Conservation (phyloP, 2,797 vertebrate species). For the Enteromius paludinosus region DNA sequence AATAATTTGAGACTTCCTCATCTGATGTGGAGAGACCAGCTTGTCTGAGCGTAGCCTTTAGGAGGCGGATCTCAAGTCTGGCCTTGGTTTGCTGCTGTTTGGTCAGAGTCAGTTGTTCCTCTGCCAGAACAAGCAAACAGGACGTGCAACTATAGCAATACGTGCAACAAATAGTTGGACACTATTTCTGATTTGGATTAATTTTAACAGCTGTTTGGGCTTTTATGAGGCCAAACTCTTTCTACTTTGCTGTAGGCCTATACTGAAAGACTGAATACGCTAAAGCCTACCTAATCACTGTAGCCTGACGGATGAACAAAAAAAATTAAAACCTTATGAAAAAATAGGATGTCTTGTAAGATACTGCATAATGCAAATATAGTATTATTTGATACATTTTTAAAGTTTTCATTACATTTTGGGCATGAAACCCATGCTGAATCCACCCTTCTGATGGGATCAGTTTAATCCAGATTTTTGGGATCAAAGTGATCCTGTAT, state of each 20-base stretch:
- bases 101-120: conserved; percentile 20
- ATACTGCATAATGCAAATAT: conserved; percentile 27
- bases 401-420: conserved; percentile 24
- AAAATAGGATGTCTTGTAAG: conserved; percentile 17
- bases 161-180: neutral
- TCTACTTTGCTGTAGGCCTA: no score
- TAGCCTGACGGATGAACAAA: conserved; percentile 18
- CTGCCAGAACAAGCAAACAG: no score
- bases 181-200: conserved; percentile 2
- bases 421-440: no score
- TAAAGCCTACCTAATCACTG: conserved; percentile 19
- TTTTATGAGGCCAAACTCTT: no score
- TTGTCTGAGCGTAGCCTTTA: conserved; percentile 39
- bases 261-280: neutral
- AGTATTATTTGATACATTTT: conserved; percentile 4
- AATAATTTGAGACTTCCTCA: conserved; percentile 6
- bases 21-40: conserved; percentile 35
- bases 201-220: no score
- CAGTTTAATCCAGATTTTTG: no score
- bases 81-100: conserved; percentile 43
- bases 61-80: conserved; percentile 11
- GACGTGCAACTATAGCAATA: neutral
- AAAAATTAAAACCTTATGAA: conserved; percentile 13
- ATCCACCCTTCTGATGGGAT: no score
- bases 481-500: no score